Percentiles rank a stretch among this genome's conserved stretches.
Conservation (phyloP, 2,797 vertebrate species). For the Pagetopsis macropterus region DNA sequence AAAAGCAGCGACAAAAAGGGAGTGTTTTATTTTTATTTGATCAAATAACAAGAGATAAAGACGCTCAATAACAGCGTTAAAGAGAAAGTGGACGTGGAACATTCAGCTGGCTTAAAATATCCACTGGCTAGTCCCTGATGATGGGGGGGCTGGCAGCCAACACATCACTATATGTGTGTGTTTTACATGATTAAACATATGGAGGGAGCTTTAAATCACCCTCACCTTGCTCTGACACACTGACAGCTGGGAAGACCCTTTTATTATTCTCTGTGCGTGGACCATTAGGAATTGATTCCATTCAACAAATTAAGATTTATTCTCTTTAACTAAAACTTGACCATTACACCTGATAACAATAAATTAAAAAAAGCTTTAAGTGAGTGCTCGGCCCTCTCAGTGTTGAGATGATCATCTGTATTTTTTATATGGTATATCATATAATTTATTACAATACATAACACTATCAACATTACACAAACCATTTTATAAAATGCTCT, state of each 20-base stretch:
- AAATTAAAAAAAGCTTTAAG: constrained; percentile 41
- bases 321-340: constrained; percentile 41
- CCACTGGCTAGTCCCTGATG: constrained; percentile 61
- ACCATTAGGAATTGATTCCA: constrained; percentile 41
- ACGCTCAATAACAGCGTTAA: constrained; percentile 60
- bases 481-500: background rate
- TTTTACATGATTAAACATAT: constrained; percentile 76
- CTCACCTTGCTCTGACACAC: constrained; percentile 54
- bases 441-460: background rate
- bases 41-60: constrained; percentile 50
- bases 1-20: no score
- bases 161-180: constrained; percentile 73
- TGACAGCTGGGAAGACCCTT: constrained; percentile 48
- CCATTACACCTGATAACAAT: constrained; percentile 36
- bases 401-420: constrained; percentile 17
- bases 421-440: constrained; percentile 16
- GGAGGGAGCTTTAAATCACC: constrained; percentile 65
- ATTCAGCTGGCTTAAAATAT: constrained; percentile 63
- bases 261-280: constrained; percentile 18
- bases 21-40: constrained; percentile 1
- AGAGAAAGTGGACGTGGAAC: constrained; percentile 55
- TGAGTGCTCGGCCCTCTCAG: constrained; percentile 17
- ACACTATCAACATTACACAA: background rate
- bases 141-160: constrained; percentile 66
- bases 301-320: constrained; percentile 45